Evolutionary conservation across 2,797 vertebrate genomes (phyloP), one percentile per base, ranked within the genome.

Genomic region (Champsocephalus esox): DNA sequence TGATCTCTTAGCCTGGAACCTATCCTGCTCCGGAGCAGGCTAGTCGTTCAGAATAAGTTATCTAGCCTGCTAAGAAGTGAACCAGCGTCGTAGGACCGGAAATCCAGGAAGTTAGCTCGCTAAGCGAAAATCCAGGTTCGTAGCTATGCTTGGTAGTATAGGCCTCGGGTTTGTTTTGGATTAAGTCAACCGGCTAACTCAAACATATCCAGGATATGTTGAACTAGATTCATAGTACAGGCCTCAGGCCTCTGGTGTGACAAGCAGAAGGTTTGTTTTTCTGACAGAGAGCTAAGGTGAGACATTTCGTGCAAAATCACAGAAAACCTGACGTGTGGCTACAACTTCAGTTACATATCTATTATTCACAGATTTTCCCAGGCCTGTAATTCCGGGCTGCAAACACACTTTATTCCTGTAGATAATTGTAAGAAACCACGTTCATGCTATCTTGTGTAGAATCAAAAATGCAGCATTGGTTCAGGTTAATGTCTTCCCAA

Each of bases 321-420:
- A 55, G 44, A 72, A 70, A 43, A 71, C 8, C 48, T 21, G 70
- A 19, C 57, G 6, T 2, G 34, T 24, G 12, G 66, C 69, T 38
- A 62, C 34, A 45, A 32, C 73, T 48, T 49, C 8, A 43, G 63
- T 38, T 19, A 12, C 17, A 50, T 28, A 38, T 52, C 1, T 51
- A 38, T 44, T 66, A 38, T 64, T 64, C 13, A 52, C 67, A 46
- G 9, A 34, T 48, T 49, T 41, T 11, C 8, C 9, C 34, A 38
- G 34, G 16, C 9, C 16, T 3, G 8, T 58, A 52, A 48, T 41
- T 59, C 12, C 6, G 5, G 32, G n/a, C 1, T 24, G 28, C 44
- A 71, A 54, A 54, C 17, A 50, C 3, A 45, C 19, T 56, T 57
- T 32, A 50, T 21, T 64, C 32, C 61, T 28, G 9, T 59, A 46